Base-by-base conservation (phyloP, 2,888 invertebrate genomes). In the Lutraria lutraria region DNA sequence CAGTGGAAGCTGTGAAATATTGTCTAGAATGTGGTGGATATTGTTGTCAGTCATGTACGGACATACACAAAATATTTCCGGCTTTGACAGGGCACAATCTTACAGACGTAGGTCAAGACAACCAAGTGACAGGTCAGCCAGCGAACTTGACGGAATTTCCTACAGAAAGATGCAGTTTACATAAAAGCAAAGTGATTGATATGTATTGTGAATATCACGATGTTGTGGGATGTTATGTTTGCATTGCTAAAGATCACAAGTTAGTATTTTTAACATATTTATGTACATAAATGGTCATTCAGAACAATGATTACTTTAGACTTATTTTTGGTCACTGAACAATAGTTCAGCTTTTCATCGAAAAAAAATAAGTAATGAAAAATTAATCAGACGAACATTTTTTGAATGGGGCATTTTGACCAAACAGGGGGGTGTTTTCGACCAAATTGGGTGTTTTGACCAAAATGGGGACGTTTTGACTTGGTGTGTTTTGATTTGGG, bases 131-230 rank as follows among this genome's bases (percentile, higher is more conserved):
- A 0, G 21, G 60, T 56, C 21, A 60, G 19, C 16, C 15, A n/a
- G 21, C 19, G 60, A 60, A n/a, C n/a, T 15, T 81, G 25, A 25
- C 53, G 25, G 81, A 53, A 54, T 16, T 81, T 25, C 81, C 81
- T n/a, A 81, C 81, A 16, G 53, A 81, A 54, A 52, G 81, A 81
- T 81, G 81, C 43, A 29, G n/a, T 15, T 8, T 52, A 8, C 81
- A 81, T 25, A 54, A 81, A 54, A 53, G 25, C 8, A 81, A 81
- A 8, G n/a, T 81, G 8, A 13, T 81, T 21, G 29, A 81, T 25
- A 52, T 81, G 81, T 81, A 54, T 54, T 81, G 81, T 81, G 53
- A 54, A 54, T 25, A 53, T 54, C 81, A 81, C 25, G 53, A 81
- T 54, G 81, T 54, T 8, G 81, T 81, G n/a, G 81, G 81, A 16